A percentile compares a stretch with the other conserved stretches of the same genome.
Conservation (phyloP, 2,797 vertebrate species). For the Zenarchopterus dispar region DNA sequence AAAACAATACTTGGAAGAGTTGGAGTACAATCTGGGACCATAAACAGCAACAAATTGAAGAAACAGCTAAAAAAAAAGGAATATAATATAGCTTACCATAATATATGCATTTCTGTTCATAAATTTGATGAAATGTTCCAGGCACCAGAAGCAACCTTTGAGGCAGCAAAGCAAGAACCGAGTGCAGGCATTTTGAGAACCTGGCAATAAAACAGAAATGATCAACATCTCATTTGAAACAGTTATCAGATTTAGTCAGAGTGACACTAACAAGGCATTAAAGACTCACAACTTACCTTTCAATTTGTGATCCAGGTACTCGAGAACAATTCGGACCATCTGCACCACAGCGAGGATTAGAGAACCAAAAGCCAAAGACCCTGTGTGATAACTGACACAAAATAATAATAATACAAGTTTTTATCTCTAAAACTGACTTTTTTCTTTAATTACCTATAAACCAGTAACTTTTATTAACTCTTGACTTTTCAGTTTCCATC, state of each 20-base stretch:
- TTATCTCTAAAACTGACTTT: no score
- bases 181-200: constrained; percentile 83
- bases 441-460: no score
- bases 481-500: no score
- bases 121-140: constrained; percentile 94
- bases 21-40: background rate
- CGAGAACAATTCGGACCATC: constrained; percentile 86
- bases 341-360: constrained; percentile 91
- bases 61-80: constrained; percentile 7
- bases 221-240: constrained; percentile 13
- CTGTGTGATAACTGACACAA: constrained; percentile 90
- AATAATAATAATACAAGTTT: background rate
- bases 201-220: constrained; percentile 68
- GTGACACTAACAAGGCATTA: background rate
- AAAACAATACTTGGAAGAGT: no score
- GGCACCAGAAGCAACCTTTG: constrained; percentile 97
- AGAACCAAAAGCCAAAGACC: constrained; percentile 94
- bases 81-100: constrained; percentile 86
- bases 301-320: constrained; percentile 91
- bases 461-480: no score
- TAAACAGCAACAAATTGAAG: constrained; percentile 1
- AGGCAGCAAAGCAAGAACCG: constrained; percentile 92
- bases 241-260: background rate
- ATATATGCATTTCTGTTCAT: constrained; percentile 98
- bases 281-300: constrained; percentile 79